Evolutionary conservation across 1,140 invertebrate species (phyloP), one percentile per base, ranked within the genome.

Genomic region (Bombus turneri): DNA sequence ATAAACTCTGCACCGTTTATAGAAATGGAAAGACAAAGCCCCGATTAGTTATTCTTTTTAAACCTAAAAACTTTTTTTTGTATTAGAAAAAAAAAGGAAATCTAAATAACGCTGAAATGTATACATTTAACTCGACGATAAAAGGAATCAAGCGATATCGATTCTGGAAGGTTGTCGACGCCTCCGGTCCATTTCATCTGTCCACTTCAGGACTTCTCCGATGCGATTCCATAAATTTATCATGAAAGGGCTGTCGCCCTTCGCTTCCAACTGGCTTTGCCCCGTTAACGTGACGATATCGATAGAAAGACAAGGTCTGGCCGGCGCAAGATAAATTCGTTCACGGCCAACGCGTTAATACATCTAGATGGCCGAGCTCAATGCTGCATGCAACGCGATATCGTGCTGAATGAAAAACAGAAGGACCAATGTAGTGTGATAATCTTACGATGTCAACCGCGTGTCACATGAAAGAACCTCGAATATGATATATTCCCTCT

Each of bases 241-340:
- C 84, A 59, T 18, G 15, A 64, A 31, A 25, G 68, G 41, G 53
- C 68, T 73, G 64, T 72, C 66, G 41, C 34, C 41, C 53, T 78
- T 69, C 37, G 66, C 37, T n/a, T 69, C 41, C 31, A 68, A 34
- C 43, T 39, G 57, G 47, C 53, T 43, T n/a, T 73, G 25, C 15
- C 15, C 47, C n/a, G 37, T 39, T 69, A 57, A 59, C 28, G 12
- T 28, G 71, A 53, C 41, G 79, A 68, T 79, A 84, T 76, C 87
- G 87, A 89, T 89, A 80, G 22, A 83, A 86, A 87, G 87, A 89
- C 87, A 89, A 89, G 78, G 88, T 89, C 88, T 89, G 88, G 83
- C 78, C 31, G 69, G 68, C 41, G 69, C 79, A 90, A 90, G 89
- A 90, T 90, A 90, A 90, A 90, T 90, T 90, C 85, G 79, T 90